Evolutionary conservation across 2,797 vertebrate genomes (phyloP).

Genomic region (Aphelocoma californica): DNA sequence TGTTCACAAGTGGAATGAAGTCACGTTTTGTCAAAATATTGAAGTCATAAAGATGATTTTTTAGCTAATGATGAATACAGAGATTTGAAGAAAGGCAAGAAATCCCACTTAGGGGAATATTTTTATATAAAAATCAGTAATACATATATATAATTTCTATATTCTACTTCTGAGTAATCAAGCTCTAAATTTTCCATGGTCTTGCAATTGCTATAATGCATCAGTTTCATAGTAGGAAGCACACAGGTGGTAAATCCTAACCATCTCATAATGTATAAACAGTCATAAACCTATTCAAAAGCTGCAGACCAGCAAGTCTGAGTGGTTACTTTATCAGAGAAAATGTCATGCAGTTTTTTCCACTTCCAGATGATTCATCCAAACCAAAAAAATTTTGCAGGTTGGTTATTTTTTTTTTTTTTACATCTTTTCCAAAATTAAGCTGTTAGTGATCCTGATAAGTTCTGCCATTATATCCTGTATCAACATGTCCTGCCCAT

Average conservation of each 20-base stretch:
- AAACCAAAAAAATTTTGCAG: not conserved
- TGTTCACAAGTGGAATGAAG: not conserved
- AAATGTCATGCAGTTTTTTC: not conserved
- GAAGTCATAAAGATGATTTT: not conserved
- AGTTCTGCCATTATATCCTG: not conserved
- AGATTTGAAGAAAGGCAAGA: not conserved
- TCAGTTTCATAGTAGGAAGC: not conserved
- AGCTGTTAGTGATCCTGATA: not conserved
- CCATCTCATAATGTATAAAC: not conserved
- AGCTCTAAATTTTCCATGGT: not conserved
- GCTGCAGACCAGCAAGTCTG: not conserved
- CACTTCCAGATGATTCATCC: not conserved
- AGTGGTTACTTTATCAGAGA: not conserved
- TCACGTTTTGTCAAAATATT: not conserved
- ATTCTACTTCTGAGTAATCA: not conserved
- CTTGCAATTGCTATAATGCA: not conserved
- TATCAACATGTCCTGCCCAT: not conserved
- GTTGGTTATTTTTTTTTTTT: not conserved
- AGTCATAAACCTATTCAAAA: not conserved
- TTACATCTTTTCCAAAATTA: not conserved
- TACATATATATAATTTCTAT: not conserved
- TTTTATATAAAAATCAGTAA: not conserved
- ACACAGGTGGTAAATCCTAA: not conserved
- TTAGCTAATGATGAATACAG: not conserved
- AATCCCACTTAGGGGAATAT: not conserved